phyloP scores from a whole-genome alignment of 1,140 invertebrate genomes.

The Heliconius eleuchia region DNA sequence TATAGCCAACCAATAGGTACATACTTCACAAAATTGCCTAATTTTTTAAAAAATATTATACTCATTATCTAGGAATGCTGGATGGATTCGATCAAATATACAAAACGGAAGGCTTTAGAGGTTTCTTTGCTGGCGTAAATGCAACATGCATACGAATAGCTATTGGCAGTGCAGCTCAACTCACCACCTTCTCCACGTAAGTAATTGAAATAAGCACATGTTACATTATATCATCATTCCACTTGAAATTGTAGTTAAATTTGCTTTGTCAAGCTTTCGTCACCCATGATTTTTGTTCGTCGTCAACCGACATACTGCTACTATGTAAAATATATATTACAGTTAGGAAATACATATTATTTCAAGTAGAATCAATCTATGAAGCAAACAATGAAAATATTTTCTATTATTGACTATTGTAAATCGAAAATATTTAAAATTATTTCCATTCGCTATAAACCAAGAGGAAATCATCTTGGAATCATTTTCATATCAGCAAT shows the following conservation, averaged over 20 bases:
- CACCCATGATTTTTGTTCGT: not conserved
- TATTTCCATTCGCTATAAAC: too few species aligned
- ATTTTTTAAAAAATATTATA: not conserved
- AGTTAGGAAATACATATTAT: too few species aligned
- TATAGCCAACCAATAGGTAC: too few species aligned
- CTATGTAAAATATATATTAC: too few species aligned
- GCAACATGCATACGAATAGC: constrained; percentile 64
- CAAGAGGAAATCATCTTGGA: not conserved
- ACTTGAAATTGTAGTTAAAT: not conserved
- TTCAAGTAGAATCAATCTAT: too few species aligned
- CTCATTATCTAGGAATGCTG: constrained; percentile 81
- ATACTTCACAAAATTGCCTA: too few species aligned
- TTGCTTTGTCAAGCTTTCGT: not conserved
- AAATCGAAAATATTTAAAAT: not conserved
- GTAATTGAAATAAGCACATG: constrained; percentile 22
- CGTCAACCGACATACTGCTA: too few species aligned
- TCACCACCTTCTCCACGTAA: constrained; percentile 72
- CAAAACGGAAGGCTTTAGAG: constrained; percentile 85
- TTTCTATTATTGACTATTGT: too few species aligned
- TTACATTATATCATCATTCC: not conserved
- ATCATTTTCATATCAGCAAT: not conserved
- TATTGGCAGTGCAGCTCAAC: constrained; percentile 66
- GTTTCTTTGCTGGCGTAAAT: constrained; percentile 72
- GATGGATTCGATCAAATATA: constrained; percentile 87
- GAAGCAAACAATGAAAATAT: too few species aligned